Base-by-base conservation (phyloP, 2,888 invertebrate genomes). In the Theretra japonica region DNA sequence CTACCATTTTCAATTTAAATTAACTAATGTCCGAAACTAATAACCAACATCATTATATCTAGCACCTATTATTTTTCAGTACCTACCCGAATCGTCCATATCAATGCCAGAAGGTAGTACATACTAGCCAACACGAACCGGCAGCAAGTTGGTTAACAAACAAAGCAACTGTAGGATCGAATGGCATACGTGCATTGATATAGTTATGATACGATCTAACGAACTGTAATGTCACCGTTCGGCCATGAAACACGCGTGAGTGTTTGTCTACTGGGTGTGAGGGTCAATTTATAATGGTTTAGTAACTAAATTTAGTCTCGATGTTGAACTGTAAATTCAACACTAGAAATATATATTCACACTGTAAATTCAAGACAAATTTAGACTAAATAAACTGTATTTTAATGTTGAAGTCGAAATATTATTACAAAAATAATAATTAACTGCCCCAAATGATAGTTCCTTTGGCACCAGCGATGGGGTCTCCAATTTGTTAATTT, bases 161-260 rank as follows among this genome's bases (percentile, higher is more conserved):
- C 72, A 69, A 69, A 50, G 69, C 41, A 19, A 33, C 53, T 33
- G 69, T 60, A 33, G 25, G 70, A 70, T 70, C 69, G 70, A 70
- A 69, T 70, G 62, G 57, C 72, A 70, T 62, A 70, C 72, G 65
- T 57, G 81, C 84, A 78, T 77, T 83, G 83, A 85, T 83, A 86
- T 84, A 87, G 87, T 90, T 90, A 90, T 88, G 88, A 89, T 86
- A 82, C 82, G 86, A 83, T 83, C 86, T 92, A 91, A 91, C 91
- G 90, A 92, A 92, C 91, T 88, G 89, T 84, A 82, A 83, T 81
- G 80, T 78, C 77, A 75, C 19, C 30, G 73, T 75, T 68, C 75
- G 81, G 88, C 87, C 81, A 83, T 70, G 33, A 73, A 78, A 79
- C 4, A 0, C 41, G 79, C 80, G 78, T 60, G 23, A 25, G 25